Conservation (phyloP, 2,113 vertebrate genomes). For the Hemibates koningsi region DNA sequence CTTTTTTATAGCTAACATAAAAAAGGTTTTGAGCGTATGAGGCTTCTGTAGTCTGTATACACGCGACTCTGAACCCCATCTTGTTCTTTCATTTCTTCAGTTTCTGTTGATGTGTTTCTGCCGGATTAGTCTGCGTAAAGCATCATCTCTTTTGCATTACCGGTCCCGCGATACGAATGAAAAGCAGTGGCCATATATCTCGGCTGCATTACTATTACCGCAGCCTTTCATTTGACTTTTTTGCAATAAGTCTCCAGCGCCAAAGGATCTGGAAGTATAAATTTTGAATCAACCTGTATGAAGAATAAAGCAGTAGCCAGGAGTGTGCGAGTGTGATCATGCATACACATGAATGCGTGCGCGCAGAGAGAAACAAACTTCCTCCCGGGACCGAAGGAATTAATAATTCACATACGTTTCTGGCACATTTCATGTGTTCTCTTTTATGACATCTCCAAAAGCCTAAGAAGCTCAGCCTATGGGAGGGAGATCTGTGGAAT, state of each 20-base stretch:
- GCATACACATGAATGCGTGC: neutral
- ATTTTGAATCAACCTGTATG: constrained; percentile 62
- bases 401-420: constrained; percentile 62
- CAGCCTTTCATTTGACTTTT: constrained; percentile 32
- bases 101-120: neutral
- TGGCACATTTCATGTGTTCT: constrained; percentile 35
- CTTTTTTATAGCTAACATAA: neutral
- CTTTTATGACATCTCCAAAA: constrained; percentile 49
- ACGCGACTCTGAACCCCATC: neutral
- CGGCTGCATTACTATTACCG: neutral
- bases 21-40: neutral
- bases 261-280: constrained; percentile 40
- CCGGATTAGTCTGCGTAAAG: constrained; percentile 11
- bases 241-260: constrained; percentile 46
- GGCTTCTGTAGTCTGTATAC: neutral
- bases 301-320: constrained; percentile 40
- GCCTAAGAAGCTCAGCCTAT: constrained; percentile 12
- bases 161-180: neutral
- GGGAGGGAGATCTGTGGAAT: constrained; percentile 37
- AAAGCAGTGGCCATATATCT: neutral
- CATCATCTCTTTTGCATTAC: constrained; percentile 19
- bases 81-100: neutral
- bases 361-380: neutral
- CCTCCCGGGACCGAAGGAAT: constrained; percentile 29
- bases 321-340: neutral